Base-by-base conservation (phyloP, 2,113 vertebrate genomes). In the Gasterosteus nipponicus region DNA sequence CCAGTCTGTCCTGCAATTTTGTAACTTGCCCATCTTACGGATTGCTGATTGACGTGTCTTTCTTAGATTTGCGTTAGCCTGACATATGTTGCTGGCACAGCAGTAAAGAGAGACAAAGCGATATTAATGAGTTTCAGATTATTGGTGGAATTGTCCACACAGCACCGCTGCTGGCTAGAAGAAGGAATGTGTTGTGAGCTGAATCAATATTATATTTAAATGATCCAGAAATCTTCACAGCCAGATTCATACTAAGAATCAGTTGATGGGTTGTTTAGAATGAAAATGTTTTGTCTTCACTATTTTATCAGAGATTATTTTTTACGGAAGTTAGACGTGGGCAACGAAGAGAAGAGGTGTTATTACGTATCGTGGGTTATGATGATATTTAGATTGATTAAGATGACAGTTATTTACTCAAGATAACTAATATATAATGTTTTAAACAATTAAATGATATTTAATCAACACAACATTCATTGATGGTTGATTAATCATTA, bases 121-220 rank as follows among this genome's bases (percentile, higher is more conserved):
- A 86, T 84, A 85, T 80, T 89, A 91, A 91, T 91, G 85, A 91
- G 73, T 86, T 77, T 70, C 56, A 81, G 69, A 77, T 84, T 86
- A 87, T 82, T 58, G 73, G 75, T 54, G 51, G 67, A 58, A 75
- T 58, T 69, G 76, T 58, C 31, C 61, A 29, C 58, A 65, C 51
- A 68, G 72, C 41, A 54, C 54, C 60, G 53, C 49, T 61, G 70
- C 71, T 66, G 80, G 66, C 85, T 73, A 64, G 75, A 74, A 19
- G 56, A 64, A 64, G 41, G 47, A 76, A 57, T 41, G 31, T 44
- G 57, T 54, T 44, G 60, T 54, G 15, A 62, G 42, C 7, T 35
- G 3, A 66, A 84, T 85, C 38, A 72, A 79, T 38, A 44, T 0
- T 26, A 26, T 26, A 62, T 42, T 42, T 35, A 42, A 16, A 84